Base-by-base conservation (phyloP, 1,140 invertebrate species). In the Oscheius sp. region DNA sequence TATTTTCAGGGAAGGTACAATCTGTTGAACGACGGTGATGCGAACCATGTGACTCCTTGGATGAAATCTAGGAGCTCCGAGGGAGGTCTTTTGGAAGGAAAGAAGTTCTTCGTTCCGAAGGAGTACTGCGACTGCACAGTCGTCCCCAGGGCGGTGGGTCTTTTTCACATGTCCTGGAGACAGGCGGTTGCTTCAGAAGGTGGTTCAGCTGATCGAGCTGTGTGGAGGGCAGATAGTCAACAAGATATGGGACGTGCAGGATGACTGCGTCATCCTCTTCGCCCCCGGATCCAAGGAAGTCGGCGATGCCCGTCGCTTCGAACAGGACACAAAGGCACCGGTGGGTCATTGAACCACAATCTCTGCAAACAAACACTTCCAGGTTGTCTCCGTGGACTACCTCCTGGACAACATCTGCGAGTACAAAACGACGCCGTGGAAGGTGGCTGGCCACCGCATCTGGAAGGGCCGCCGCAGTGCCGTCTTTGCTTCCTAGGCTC, bases 191-290 rank as follows among this genome's bases (percentile, higher is more conserved):
- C 55, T 66, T 31, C 29, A 28, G n/a, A 67, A n/a, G 13, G 35
- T 67, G n/a, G 13, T 67, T 13, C 35, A 67, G 26, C 36, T 67
- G 65, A 67, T 67, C 15, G 28, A 13, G 29, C n/a, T 13, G n/a
- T 58, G 35, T n/a, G 65, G 65, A n/a, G 65, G 65, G 13, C 20
- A 67, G 20, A 28, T 67, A 31, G 35, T 67, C 34, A 28, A 66
- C 0, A 42, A 63, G 10, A 35, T 42, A 0, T 58, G 36, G 1
- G 65, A 63, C 58, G 0, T 1, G 7, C 7, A 13, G 10, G 28
- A 23, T 10, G 67, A 31, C 23, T 59, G 29, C 23, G 23, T 59
- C 13, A 59, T 59, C 10, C 10, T 42, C 13, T 59, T 59, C 55
- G 10, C 20, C 13, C 15, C 29, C 23, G 10, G 10, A 13, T 59